Base-by-base conservation (phyloP, 37 sponge, comb jelly and placozoan species). In the Cladorhizidae sp. region DNA sequence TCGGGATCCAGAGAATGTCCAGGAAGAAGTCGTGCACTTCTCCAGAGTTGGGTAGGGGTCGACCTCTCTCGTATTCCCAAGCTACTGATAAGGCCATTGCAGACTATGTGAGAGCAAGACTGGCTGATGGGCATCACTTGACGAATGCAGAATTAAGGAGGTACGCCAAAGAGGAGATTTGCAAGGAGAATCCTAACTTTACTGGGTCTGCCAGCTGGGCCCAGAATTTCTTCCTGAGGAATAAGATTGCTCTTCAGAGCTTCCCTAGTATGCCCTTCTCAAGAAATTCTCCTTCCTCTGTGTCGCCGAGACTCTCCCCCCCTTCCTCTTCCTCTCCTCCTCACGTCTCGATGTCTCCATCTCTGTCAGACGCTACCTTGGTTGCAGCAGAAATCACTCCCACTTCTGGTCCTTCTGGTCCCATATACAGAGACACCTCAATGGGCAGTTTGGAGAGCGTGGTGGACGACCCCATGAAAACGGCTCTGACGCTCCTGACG, bases 191-290 rank as follows among this genome's bases (percentile, higher is more conserved):
- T 57, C 81, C 88, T 0, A 88, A 67, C 40, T 92, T 92, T 71
- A 92, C 93, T 32, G 93, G 85, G 11, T 92, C 93, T 21, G 93
- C 93, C 12, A 92, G 93, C 74, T 92, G 93, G 93, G 82, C 89
- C n/a, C 93, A 92, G 73, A 92, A 92, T 69, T 92, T 92, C 28
- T 82, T 92, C 15, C 79, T 81, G 23, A 80, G 93, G 20, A 88
- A 92, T 70, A 75, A 72, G 49, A 73, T 92, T 12, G 63, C 76
- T 43, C 88, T 92, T 32, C 78, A 82, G 39, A 54, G 40, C 22
- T 33, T 51, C 28, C 51, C 70, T 3, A 39, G 18, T 1, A 28
- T 37, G 17, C 70, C 57, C 14, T 2, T 39, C 38, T 9, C 39
- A 15, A 6, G 33, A 14, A 40, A 18, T 57, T 22, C 51, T 23